Base-by-base conservation (phyloP, 92 coral and sea anemone species). In the Epizoanthus illoricatus region DNA sequence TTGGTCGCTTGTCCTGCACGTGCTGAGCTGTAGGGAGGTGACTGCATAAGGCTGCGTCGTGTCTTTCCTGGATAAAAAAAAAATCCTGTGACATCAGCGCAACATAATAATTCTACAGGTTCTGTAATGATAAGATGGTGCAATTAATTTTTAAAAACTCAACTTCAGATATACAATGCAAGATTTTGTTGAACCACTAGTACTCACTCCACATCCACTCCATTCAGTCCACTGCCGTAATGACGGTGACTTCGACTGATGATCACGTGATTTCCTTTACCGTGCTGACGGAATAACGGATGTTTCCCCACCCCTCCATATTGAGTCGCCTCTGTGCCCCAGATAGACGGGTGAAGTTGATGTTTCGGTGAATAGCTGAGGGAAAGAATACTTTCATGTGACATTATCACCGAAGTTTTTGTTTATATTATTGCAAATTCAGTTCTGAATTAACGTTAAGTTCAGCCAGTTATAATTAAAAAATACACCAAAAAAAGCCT, bases 181-280 rank as follows among this genome's bases (percentile, higher is more conserved):
- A 49, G 56, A 10, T 49, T 49, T 49, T 8, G 56, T 49, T 6
- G 12, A 45, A 45, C 6, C 52, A 45, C 52, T 45, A 49, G 15
- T 21, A 74, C 71, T 78, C 45, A 78, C 82, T 19, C 18, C 24
- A 20, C 4, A 78, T 78, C 55, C 12, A 78, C 60, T 23, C 59
- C 72, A 41, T 61, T 78, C 24, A 78, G 11, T 21, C 82, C 82
- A 42, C 82, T 78, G 4, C 54, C 71, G 42, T 78, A 78, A 42
- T 78, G 82, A 64, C 82, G 82, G 71, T 78, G 82, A 63, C 82
- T 78, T 41, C 82, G 66, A 54, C 82, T 78, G 52, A 78, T 36
- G 6, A 62, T 42, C 71, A 78, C 82, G 12, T 76, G 81, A 28
- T 76, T 78, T 17, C 71, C 82, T 21, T 45, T 78, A 1, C 71